phyloP scores from a whole-genome alignment of 2,797 vertebrate species.

The Erpetoichthys calabaricus region DNA sequence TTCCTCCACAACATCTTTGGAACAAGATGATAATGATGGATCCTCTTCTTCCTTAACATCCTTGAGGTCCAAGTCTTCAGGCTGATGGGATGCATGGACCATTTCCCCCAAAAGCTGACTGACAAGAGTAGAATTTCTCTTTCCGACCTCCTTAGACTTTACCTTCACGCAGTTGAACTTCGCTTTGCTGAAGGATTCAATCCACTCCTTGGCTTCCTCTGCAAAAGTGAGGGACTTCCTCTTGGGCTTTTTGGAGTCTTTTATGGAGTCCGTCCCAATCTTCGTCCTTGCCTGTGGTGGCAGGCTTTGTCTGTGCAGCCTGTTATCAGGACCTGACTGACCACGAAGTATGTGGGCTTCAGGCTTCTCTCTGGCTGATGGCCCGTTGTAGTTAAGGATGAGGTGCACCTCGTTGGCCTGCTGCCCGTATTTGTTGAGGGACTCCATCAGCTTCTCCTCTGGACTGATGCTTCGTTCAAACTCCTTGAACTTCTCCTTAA shows the following conservation, averaged over 20 bases:
- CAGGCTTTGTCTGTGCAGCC: constrained; percentile 45
- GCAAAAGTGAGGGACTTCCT: constrained; percentile 55
- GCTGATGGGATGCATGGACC: not conserved
- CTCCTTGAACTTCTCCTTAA: constrained; percentile 57
- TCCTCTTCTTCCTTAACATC: not conserved
- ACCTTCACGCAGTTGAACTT: constrained; percentile 38
- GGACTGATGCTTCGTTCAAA: constrained; percentile 47
- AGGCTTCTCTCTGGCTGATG: constrained; percentile 31
- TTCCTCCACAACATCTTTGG: constrained; percentile 22
- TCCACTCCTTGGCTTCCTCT: constrained; percentile 60
- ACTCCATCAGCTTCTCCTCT: constrained; percentile 42
- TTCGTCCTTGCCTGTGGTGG: constrained; percentile 32
- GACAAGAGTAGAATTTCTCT: constrained; percentile 14
- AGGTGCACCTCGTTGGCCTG: constrained; percentile 53
- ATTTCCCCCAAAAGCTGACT: not conserved
- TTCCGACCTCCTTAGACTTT: constrained; percentile 25
- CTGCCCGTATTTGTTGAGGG: constrained; percentile 49
- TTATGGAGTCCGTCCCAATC: constrained; percentile 22
- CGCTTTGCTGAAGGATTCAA: constrained; percentile 48
- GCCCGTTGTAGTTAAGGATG: constrained; percentile 37
- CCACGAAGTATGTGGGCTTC: constrained; percentile 32
- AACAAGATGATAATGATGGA: not conserved
- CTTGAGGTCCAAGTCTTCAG: not conserved
- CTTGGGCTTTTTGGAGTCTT: constrained; percentile 40
- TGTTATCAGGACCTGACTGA: constrained; percentile 20